phyloP scores from a whole-genome alignment of 2,888 invertebrate species.

The Parnassius mnemosyne region DNA sequence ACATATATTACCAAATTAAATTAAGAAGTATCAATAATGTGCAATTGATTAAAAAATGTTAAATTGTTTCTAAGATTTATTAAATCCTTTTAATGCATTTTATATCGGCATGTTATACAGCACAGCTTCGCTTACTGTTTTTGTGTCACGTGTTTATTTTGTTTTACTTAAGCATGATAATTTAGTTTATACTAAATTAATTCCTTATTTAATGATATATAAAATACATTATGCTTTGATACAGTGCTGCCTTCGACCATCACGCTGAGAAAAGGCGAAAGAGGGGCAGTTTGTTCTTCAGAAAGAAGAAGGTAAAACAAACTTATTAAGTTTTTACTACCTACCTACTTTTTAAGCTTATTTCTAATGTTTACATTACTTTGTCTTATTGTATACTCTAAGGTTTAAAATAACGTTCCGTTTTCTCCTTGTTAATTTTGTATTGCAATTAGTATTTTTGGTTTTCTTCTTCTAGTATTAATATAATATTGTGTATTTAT shows the following conservation, averaged over 20 bases:
- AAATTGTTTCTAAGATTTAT: background rate
- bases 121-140: constrained; percentile 48
- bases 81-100: background rate
- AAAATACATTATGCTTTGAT: constrained; percentile 29
- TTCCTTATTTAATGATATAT: background rate
- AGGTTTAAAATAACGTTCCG: too few species aligned
- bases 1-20: too few species aligned
- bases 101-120: constrained; percentile 33
- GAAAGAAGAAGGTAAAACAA: constrained; percentile 96
- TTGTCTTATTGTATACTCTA: too few species aligned
- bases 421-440: too few species aligned
- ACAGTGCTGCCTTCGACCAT: constrained; percentile 83
- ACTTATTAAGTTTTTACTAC: too few species aligned
- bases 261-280: constrained; percentile 93
- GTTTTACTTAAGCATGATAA: constrained; percentile 11
- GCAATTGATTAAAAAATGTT: too few species aligned
- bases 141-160: constrained; percentile 22
- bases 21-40: too few species aligned
- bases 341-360: too few species aligned
- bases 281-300: constrained; percentile 93
- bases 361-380: too few species aligned
- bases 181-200: constrained; percentile 4
- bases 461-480: too few species aligned
- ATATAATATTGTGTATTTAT: too few species aligned
- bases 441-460: too few species aligned